Evolutionary conservation across 2,797 vertebrate genomes (phyloP).

Genomic region (Aeoliscus strigatus): DNA sequence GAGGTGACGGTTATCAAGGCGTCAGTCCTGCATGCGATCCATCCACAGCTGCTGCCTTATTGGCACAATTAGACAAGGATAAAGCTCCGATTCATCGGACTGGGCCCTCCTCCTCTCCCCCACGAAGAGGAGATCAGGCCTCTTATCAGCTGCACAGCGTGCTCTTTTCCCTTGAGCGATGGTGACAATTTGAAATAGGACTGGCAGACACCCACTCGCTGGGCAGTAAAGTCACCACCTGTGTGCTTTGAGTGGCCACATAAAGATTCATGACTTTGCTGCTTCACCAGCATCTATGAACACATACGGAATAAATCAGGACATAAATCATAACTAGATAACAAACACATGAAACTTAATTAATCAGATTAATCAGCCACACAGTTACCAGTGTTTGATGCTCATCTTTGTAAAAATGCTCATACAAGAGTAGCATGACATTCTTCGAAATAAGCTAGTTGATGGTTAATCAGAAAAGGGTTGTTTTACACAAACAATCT

Average conservation of each 20-base stretch:
- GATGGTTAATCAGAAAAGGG: too few relatives aligned
- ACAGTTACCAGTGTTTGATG: too few relatives aligned
- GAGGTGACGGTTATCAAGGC: conserved; percentile 60
- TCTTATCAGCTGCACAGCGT: conserved; percentile 28
- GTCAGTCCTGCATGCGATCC: conserved; percentile 53
- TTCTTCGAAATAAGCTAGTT: too few relatives aligned
- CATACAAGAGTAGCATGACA: too few relatives aligned
- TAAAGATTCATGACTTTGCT: conserved; percentile 22
- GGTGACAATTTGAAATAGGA: conserved; percentile 37
- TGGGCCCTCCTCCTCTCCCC: conserved; percentile 39
- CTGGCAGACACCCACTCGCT: conserved; percentile 32
- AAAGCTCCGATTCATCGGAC: conserved; percentile 57
- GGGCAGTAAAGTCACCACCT: conserved; percentile 8
- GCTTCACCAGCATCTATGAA: conserved; percentile 5
- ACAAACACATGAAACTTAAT: too few relatives aligned
- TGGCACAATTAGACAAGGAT: conserved; percentile 63
- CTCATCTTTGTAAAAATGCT: too few relatives aligned
- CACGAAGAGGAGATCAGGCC: conserved; percentile 30
- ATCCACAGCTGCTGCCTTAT: conserved; percentile 61
- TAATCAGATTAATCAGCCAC: too few relatives aligned
- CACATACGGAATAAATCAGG: neutral
- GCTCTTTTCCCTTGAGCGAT: conserved; percentile 41
- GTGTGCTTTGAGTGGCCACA: conserved; percentile 10
- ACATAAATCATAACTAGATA: neutral
- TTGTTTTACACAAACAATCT: too few relatives aligned